Conservation (phyloP, 2,113 vertebrate genomes). For the Cricetomys ansorgei region DNA sequence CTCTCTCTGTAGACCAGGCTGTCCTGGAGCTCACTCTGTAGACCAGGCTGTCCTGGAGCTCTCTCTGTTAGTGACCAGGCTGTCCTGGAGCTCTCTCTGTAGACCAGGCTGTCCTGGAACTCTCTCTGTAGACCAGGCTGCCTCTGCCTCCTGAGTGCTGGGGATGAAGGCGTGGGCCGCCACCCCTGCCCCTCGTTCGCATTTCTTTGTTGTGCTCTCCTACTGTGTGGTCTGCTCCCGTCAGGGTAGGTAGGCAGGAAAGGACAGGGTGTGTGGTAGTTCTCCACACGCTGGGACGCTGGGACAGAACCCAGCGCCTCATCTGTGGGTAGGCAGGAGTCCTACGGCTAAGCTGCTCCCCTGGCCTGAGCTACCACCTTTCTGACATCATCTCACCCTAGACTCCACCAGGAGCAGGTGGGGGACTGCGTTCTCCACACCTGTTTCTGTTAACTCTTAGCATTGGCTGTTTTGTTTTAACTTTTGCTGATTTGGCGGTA, state of each 20-base stretch:
- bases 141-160: not conserved
- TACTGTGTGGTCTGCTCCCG: not conserved
- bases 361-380: not conserved
- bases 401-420: not conserved
- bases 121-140: too few species aligned
- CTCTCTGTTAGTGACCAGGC: too few species aligned
- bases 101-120: not conserved
- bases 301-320: not conserved
- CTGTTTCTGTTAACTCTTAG: not conserved
- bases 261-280: too few species aligned
- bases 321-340: not conserved
- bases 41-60: too few species aligned
- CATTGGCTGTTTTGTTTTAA: constrained; percentile 12
- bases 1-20: too few species aligned
- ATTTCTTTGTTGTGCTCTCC: not conserved
- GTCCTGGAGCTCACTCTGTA: too few species aligned
- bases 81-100: not conserved
- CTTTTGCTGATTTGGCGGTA: not conserved
- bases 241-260: not conserved
- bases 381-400: not conserved
- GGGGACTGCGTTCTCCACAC: not conserved
- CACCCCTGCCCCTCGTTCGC: not conserved
- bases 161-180: not conserved
- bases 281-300: not conserved
- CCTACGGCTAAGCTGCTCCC: not conserved